phyloP scores from a whole-genome alignment of 2,888 invertebrate genomes.

The Pediacus dermestoides region DNA sequence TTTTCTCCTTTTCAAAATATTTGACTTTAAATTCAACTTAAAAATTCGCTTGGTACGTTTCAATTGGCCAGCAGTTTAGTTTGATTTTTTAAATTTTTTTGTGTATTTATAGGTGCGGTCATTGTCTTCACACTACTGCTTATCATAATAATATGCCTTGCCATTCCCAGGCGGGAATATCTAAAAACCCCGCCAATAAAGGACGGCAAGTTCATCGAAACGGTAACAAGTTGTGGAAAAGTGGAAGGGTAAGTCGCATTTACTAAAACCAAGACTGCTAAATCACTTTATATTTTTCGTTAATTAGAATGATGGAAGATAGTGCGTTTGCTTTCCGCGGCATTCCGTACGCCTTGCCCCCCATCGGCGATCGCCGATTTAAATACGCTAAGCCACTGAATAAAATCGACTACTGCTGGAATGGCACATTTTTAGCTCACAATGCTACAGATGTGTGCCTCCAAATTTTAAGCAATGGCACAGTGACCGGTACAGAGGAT shows the following conservation, averaged over 20 bases:
- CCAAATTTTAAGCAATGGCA: constrained; percentile 66
- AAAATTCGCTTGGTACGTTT: too few relatives aligned
- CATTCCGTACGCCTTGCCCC: constrained; percentile 77
- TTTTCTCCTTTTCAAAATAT: too few relatives aligned
- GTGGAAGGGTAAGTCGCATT: constrained; percentile 65
- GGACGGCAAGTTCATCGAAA: constrained; percentile 68
- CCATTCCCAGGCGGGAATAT: constrained; percentile 55
- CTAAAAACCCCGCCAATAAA: constrained; percentile 58
- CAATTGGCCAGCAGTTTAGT: too few relatives aligned
- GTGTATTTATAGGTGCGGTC: constrained; percentile 48
- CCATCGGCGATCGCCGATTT: constrained; percentile 66
- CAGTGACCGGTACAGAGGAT: constrained; percentile 70
- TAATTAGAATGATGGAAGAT: constrained; percentile 63
- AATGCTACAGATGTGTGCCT: constrained; percentile 65
- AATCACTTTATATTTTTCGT: constrained; percentile 7
- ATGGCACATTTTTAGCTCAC: constrained; percentile 66
- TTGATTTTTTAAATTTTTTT: constrained; percentile 9
- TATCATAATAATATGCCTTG: constrained; percentile 62
- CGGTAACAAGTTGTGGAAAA: constrained; percentile 72
- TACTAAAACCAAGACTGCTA: too few relatives aligned
- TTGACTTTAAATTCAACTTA: too few relatives aligned
- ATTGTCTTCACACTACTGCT: constrained; percentile 60
- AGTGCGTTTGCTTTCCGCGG: constrained; percentile 75
- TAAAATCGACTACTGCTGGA: constrained; percentile 73
- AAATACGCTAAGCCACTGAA: constrained; percentile 65